Evolutionary conservation across 2,888 invertebrate genomes (phyloP).

Genomic region (Isoperla grammatica): DNA sequence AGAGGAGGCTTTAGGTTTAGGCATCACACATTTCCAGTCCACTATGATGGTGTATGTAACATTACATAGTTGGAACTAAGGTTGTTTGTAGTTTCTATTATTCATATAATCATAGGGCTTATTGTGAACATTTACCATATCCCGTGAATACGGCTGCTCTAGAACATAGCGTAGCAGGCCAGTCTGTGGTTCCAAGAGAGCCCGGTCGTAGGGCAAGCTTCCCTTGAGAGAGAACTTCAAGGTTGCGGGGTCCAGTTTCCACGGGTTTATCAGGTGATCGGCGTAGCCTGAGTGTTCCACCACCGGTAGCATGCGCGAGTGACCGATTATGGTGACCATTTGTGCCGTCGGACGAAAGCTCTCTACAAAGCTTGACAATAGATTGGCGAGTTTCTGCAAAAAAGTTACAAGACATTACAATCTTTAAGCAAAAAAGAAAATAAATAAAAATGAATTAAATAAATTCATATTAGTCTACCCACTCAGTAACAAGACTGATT

Average conservation of each 20-base stretch:
- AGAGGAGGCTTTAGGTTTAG: no score
- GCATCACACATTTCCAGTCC: no score
- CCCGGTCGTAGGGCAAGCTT: conserved; percentile 83
- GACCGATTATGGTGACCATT: conserved; percentile 91
- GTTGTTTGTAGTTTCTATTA: no score
- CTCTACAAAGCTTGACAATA: conserved; percentile 84
- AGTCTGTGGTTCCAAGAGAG: conserved; percentile 83
- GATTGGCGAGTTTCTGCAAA: conserved; percentile 71
- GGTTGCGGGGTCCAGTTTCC: conserved; percentile 87
- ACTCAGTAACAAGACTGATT: no score
- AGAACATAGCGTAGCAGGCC: conserved; percentile 81
- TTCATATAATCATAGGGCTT: no score
- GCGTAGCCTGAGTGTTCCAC: conserved; percentile 88
- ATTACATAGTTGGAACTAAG: no score
- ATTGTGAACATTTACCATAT: conserved; percentile 61
- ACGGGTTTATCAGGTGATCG: conserved; percentile 84
- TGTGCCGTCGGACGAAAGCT: conserved; percentile 91
- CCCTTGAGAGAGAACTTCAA: conserved; percentile 63
- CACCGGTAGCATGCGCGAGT: conserved; percentile 86
- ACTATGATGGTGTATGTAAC: no score
- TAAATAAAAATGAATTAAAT: not conserved
- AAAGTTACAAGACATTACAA: no score
- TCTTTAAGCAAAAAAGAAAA: no score
- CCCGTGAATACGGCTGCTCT: conserved; percentile 91
- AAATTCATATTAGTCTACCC: no score